Evolutionary conservation across 2,797 vertebrate genomes (phyloP), one percentile per base, ranked within the genome.

Genomic region (Falco cherrug): DNA sequence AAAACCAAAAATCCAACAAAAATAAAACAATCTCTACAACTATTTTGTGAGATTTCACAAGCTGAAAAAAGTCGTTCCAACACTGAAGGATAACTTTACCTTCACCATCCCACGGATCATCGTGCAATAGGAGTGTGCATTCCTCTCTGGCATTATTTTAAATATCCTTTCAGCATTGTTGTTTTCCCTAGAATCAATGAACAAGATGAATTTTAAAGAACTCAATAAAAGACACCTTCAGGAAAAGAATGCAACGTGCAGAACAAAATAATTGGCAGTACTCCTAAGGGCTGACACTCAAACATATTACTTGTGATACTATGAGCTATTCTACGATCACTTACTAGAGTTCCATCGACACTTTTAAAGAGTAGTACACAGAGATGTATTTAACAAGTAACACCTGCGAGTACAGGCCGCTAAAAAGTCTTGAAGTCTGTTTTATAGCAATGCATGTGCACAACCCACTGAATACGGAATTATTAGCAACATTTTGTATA

Each of bases 91-190:
- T 5, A 82, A 74, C n/a, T 73, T 43, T 93, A 99, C 99, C 99
- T 99, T 99, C 89, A 99, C 99, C 99, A 99, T 99, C 76, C 99
- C 99, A 89, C 98, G 97, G 97, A 99, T 99, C 97, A 99, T 97
- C 3, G 99, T 98, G 39, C 99, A 98, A 92, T 99, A 99, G 22
- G 99, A 99, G 13, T 85, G 97, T 1, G 98, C 96, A 71, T 99
- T 98, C 96, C 96, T 98, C 95, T 99, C 99, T 3, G 99, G 98
- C 98, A 99, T 99, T 63, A 99, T 95, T 78, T 98, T 98, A 81
- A 99, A 99, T 96, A 99, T 98, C 89, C 99, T 98, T 95, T 99
- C 99, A 22, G 99, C 99, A 10, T 98, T 99, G 98, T 98, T 99
- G 95, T 98, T 97, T 57, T 98, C 97, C 95, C 98, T 99, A 87